Percentiles rank a stretch among this genome's conserved stretches.
These are phyloP conservation scores for Rapana venosa DNA, from an alignment of 2,888 invertebrate genomes.

Conservation along the genomic window DNA sequence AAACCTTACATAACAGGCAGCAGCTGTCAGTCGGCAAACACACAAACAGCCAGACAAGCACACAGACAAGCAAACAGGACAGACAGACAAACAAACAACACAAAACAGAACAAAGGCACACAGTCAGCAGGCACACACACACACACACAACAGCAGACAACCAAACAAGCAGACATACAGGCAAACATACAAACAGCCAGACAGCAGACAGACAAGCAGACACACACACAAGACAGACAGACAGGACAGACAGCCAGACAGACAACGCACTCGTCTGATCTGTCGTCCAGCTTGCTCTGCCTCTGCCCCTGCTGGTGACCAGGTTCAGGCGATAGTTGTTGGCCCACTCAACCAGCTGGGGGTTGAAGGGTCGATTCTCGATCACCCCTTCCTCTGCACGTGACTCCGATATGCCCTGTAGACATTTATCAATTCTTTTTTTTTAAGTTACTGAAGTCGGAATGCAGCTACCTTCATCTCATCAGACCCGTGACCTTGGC, in stretches of 20 bases:
- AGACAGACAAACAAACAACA: too few species aligned
- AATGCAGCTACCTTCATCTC: too few species aligned
- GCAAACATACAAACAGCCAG: neutral
- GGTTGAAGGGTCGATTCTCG: constrained; percentile 61
- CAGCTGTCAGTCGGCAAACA: too few species aligned
- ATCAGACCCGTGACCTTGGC: too few species aligned
- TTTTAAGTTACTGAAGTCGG: too few species aligned
- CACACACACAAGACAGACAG: neutral
- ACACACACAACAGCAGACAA: too few species aligned
- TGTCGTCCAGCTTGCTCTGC: constrained; percentile 61
- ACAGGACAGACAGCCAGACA: neutral
- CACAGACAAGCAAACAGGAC: too few species aligned
- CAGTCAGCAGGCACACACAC: too few species aligned
- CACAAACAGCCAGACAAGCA: too few species aligned
- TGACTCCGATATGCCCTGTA: constrained; percentile 67
- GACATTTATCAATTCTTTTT: too few species aligned
- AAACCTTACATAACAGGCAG: too few species aligned
- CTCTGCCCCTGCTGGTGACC: constrained; percentile 56
- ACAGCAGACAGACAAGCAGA: neutral
- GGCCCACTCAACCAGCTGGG: constrained; percentile 67
- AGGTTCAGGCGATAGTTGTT: constrained; percentile 62
- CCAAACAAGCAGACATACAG: neutral
- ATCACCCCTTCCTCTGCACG: constrained; percentile 64
- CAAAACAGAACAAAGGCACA: too few species aligned
- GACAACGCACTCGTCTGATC: constrained; percentile 60